Evolutionary conservation across 2,888 invertebrate species (phyloP), one percentile per base, ranked within the genome.

Genomic region (Drosophila lutescens): DNA sequence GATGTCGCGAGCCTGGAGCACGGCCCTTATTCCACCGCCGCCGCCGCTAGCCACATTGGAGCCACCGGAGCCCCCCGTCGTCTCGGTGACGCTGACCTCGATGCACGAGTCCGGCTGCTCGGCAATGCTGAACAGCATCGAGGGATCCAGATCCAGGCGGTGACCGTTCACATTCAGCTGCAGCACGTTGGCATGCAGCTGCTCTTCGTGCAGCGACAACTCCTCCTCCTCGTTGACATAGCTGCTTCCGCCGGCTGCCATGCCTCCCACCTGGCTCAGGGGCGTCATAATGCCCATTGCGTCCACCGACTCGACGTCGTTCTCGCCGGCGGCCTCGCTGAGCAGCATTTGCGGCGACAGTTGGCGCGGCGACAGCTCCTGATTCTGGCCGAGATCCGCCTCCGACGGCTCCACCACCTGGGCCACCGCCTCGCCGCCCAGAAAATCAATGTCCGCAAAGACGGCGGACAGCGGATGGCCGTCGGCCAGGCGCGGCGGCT

Each of bases 401-500:
- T 60, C 55, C 12, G 57, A 59, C 1, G 69, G 53, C 8, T 62
- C 76, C 62, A 76, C 55, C 58, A 60, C 78, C 78, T 65, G 86
- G 30, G 63, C 79, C 55, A 66, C 76, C 44, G 51, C 70, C 41
- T 74, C 75, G 0, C 71, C 81, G n/a, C 73, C 77, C 6, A 79
- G 83, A 62, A 65, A 77, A 60, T 66, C 77, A 41, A 74, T 80
- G 59, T 74, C 79, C 68, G 72, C 51, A 10, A 83, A 73, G 4
- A 83, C 69, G 2, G 85, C 79, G 0, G 85, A 73, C 13, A 79
- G 30, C 0, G 89, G 81, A 63, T 78, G 70, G 0, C 71, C 84
- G 4, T 86, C 86, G 9, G 88, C 82, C 7, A 88, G 58, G 1
- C 66, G 78, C 0, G 86, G 90, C 1, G 79, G 70, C 15, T 86